These are phyloP conservation scores for Trisateles emortualis DNA, from an alignment of 2,888 invertebrate species.

Conservation along the genomic window DNA sequence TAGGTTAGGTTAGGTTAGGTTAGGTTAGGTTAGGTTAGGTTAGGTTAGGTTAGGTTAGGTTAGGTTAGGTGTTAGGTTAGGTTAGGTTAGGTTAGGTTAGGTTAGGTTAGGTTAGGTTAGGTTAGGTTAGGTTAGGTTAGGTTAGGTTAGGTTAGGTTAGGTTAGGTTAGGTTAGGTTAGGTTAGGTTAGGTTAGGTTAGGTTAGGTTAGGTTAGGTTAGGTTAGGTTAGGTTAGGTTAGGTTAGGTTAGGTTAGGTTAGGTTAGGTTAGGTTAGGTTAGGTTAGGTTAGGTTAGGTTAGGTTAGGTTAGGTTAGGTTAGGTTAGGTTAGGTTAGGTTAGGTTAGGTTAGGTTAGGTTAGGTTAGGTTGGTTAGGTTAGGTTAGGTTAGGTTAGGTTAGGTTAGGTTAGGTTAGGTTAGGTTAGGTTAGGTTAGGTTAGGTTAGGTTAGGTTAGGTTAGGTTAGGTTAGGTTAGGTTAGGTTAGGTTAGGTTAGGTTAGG, in stretches of 20 bases:
- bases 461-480: conserved; percentile 22
- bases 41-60: conserved; percentile 15
- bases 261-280: conserved; percentile 45
- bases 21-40: conserved; percentile 20
- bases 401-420: background rate
- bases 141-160: conserved; percentile 22
- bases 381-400: conserved; percentile 8
- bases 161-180: conserved; percentile 19
- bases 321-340: conserved; percentile 22
- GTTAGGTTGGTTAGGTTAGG: conserved; percentile 13
- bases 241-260: conserved; percentile 44
- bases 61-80: conserved; percentile 37
- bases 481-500: conserved; percentile 17
- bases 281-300: conserved; percentile 35
- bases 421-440: conserved; percentile 9
- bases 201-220: conserved; percentile 26
- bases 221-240: conserved; percentile 20
- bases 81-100: conserved; percentile 42
- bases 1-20: conserved; percentile 22
- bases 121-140: conserved; percentile 25
- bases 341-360: conserved; percentile 42
- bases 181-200: conserved; percentile 29
- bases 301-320: conserved; percentile 42
- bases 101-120: conserved; percentile 23
- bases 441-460: conserved; percentile 19